A percentile compares a stretch with the other conserved stretches of the same genome.
Conservation (phyloP, 2,888 invertebrate genomes). For the Schrankia costaestrigalis region DNA sequence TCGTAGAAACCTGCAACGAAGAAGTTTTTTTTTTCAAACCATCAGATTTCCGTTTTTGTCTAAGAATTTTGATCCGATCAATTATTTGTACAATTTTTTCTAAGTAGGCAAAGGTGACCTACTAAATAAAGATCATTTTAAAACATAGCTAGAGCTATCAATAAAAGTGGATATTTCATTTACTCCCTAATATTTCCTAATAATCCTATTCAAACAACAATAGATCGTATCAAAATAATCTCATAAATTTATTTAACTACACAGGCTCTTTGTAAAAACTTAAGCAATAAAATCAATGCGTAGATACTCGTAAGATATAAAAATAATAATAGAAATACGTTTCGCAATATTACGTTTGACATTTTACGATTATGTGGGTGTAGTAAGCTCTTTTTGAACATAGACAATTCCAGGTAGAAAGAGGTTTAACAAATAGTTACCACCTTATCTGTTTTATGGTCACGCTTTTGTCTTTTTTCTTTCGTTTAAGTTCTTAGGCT, state of each 20-base stretch:
- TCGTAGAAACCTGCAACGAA: no score
- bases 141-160: no score
- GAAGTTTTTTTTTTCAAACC: no score
- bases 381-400: conserved; percentile 18
- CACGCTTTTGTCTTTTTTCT: conserved; percentile 15
- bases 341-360: conserved; percentile 23
- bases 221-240: conserved; percentile 6
- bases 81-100: no score
- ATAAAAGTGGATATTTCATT: no score
- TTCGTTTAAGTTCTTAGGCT: no score
- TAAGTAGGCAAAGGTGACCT: no score
- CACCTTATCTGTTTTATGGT: conserved; percentile 18
- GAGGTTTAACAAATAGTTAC: conserved; percentile 15
- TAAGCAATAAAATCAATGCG: conserved; percentile 22
- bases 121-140: no score
- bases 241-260: conserved; percentile 13
- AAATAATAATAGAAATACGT: conserved; percentile 18
- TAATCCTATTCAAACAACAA: no score
- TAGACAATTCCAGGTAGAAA: conserved; percentile 27
- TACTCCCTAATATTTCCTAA: no score
- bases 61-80: no score
- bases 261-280: conserved; percentile 16
- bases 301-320: conserved; percentile 16
- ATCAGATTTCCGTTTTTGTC: no score
- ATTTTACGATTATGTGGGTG: conserved; percentile 30